phyloP scores from a whole-genome alignment of 2,888 invertebrate species.

The Blastobasis adustella region DNA sequence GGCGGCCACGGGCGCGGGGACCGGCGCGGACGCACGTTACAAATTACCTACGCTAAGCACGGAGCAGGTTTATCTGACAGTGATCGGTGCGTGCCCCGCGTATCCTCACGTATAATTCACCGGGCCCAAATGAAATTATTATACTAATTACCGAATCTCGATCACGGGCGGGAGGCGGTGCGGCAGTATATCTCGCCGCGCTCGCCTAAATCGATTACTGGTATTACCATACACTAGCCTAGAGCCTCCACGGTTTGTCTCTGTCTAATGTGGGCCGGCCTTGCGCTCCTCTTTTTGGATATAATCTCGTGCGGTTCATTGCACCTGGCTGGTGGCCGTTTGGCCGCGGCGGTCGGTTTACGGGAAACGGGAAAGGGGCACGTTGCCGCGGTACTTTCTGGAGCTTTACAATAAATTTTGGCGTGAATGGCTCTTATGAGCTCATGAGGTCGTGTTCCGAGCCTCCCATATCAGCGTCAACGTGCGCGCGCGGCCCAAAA shows the following conservation, averaged over 20 bases:
- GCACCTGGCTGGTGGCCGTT: constrained; percentile 48
- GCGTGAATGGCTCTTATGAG: constrained; percentile 7
- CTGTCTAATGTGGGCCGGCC: constrained; percentile 63
- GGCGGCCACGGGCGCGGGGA: neutral
- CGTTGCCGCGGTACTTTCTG: neutral
- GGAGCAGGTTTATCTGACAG: constrained; percentile 20
- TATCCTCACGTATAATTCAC: constrained; percentile 44
- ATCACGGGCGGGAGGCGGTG: constrained; percentile 54
- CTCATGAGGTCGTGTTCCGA: constrained; percentile 1
- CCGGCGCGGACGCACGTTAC: neutral
- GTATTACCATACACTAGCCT: constrained; percentile 43
- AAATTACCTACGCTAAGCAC: constrained; percentile 3
- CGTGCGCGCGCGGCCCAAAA: neutral
- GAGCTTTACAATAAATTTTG: neutral
- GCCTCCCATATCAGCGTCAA: constrained; percentile 1
- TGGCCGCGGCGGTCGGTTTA: constrained; percentile 22
- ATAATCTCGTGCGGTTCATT: constrained; percentile 61
- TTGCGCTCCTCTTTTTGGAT: constrained; percentile 57
- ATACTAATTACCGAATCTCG: constrained; percentile 66
- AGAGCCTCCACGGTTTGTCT: constrained; percentile 58
- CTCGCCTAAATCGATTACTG: constrained; percentile 66
- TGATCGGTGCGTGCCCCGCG: constrained; percentile 32
- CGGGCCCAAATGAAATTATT: constrained; percentile 60
- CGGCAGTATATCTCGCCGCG: constrained; percentile 54
- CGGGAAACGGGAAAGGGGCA: constrained; percentile 3